Conservation (phyloP, 2,113 vertebrate genomes). For the Atlantisia rogersi region DNA sequence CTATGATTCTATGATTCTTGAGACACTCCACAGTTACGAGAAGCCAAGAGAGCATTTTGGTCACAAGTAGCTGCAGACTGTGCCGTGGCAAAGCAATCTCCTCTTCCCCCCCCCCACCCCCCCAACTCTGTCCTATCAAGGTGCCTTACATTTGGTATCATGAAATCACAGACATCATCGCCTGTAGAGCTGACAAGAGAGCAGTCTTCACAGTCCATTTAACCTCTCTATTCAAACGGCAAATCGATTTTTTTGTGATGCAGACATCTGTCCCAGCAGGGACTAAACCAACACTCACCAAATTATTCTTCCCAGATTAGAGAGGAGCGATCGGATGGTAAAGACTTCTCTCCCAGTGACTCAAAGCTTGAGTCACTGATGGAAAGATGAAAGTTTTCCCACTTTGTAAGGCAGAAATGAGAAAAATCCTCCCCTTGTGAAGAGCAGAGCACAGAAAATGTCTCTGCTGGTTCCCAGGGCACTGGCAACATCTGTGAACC, state of each 20-base stretch:
- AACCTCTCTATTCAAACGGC: constrained; percentile 37
- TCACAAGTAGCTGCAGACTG: background rate
- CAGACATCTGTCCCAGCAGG: constrained; percentile 45
- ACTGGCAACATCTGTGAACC: background rate
- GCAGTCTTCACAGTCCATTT: constrained; percentile 57
- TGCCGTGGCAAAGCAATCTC: background rate
- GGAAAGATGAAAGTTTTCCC: constrained; percentile 13
- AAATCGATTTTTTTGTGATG: constrained; percentile 35
- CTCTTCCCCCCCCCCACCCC: background rate
- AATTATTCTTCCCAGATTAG: constrained; percentile 44
- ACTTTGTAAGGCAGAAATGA: background rate
- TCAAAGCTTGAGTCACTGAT: constrained; percentile 31
- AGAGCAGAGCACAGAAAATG: background rate
- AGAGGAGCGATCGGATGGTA: constrained; percentile 19
- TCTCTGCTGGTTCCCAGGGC: background rate
- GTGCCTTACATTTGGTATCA: constrained; percentile 17
- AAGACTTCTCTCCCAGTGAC: constrained; percentile 12
- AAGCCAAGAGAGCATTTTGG: background rate
- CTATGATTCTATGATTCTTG: background rate
- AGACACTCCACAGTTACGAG: background rate
- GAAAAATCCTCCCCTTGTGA: background rate
- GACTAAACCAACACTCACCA: constrained; percentile 50
- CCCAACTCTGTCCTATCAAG: background rate
- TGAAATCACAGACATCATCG: constrained; percentile 15
- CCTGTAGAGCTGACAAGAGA: constrained; percentile 35